A percentile compares a stretch with the other conserved stretches of the same genome.
phyloP scores from a whole-genome alignment of 2,113 vertebrate species.

The Rhinopomastus cyanomelas region DNA sequence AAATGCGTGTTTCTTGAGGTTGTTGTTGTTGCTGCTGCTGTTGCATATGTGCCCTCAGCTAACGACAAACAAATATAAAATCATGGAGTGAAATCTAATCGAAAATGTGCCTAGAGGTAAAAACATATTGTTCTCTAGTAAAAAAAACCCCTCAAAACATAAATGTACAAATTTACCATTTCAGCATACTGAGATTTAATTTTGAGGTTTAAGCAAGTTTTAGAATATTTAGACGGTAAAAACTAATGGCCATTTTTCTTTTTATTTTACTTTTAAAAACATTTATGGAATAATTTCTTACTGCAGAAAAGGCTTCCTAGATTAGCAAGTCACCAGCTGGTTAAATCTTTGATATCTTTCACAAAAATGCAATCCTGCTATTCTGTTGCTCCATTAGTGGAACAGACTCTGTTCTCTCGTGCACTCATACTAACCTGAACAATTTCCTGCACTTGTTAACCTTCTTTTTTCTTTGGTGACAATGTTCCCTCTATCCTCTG shows the following conservation, averaged over 20 bases:
- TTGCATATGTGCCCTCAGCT: background rate
- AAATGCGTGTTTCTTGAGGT: background rate
- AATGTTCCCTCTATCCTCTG: background rate
- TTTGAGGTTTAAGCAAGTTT: background rate
- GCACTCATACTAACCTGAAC: background rate
- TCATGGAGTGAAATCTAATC: slow-evolving; percentile 24
- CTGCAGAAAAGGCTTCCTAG: background rate
- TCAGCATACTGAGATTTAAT: slow-evolving; percentile 11
- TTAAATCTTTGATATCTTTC: background rate
- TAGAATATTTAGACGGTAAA: background rate
- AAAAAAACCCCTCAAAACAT: background rate
- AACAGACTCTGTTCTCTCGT: background rate
- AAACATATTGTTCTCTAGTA: slow-evolving; percentile 10
- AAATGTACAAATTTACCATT: background rate
- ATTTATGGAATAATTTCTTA: background rate
- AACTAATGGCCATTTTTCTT: background rate
- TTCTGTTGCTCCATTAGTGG: background rate
- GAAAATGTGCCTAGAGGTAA: slow-evolving; percentile 36
- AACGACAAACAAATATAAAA: slow-evolving; percentile 35
- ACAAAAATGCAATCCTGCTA: background rate
- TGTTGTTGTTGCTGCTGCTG: background rate
- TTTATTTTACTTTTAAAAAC: slow-evolving; percentile 11
- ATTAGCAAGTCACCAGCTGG: background rate
- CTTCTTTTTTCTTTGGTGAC: background rate
- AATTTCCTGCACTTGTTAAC: background rate